A percentile compares a stretch with the other conserved stretches of the same genome.
These are phyloP conservation scores for Lordiphosa andalusiaca DNA, from an alignment of 2,888 invertebrate genomes.

Conservation along the genomic window DNA sequence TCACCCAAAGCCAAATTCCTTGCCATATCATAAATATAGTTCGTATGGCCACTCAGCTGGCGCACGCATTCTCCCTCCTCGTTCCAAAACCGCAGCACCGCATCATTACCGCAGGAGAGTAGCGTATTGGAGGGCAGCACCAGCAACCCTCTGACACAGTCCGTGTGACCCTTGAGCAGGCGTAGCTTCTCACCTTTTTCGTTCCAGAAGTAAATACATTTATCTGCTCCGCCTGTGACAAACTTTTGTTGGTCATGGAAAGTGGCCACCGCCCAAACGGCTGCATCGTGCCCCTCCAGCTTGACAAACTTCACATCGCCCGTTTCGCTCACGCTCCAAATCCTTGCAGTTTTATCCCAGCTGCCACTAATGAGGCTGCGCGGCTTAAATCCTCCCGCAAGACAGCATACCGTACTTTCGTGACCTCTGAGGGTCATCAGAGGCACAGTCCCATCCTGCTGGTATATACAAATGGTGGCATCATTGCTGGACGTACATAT, in stretches of 20 bases:
- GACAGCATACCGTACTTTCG: constrained; percentile 81
- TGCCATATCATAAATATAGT: constrained; percentile 90
- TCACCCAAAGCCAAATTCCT: constrained; percentile 82
- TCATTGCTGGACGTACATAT: constrained; percentile 95
- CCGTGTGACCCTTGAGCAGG: constrained; percentile 90
- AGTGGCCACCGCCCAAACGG: constrained; percentile 91
- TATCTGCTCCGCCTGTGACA: constrained; percentile 96
- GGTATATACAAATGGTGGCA: constrained; percentile 89
- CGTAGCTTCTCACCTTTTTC: constrained; percentile 85
- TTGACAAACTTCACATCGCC: constrained; percentile 82
- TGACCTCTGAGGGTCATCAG: constrained; percentile 88
- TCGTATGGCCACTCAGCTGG: constrained; percentile 90
- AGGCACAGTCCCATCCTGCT: constrained; percentile 85
- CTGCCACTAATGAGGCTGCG: constrained; percentile 90
- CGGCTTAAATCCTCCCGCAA: constrained; percentile 80
- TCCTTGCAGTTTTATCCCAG: constrained; percentile 94
- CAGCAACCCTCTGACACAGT: constrained; percentile 92
- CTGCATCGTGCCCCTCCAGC: constrained; percentile 87
- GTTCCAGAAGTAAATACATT: constrained; percentile 91
- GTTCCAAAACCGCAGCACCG: constrained; percentile 91
- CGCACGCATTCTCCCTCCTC: constrained; percentile 88
- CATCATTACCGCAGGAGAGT: constrained; percentile 96
- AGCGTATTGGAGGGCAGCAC: constrained; percentile 87
- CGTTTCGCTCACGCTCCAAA: constrained; percentile 86
- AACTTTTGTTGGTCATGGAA: constrained; percentile 77